These are phyloP conservation scores for Macropis europaea DNA, from an alignment of 2,888 invertebrate species.

Conservation along the genomic window DNA sequence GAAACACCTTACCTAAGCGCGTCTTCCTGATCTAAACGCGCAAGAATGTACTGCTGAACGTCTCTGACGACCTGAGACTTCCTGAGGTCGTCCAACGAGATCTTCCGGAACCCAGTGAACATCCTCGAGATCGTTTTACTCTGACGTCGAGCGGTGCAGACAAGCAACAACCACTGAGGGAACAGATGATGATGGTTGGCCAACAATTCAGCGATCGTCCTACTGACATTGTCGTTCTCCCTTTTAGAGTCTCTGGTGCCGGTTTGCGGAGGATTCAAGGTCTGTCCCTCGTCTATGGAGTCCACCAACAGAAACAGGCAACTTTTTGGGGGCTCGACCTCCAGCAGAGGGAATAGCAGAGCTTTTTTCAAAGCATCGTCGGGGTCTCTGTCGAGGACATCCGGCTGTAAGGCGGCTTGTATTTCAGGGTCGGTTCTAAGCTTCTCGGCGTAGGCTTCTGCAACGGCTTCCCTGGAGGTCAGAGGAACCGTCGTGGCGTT, in stretches of 20 bases:
- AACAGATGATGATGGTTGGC: constrained; percentile 94
- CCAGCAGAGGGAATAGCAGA: constrained; percentile 91
- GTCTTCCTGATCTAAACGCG: constrained; percentile 93
- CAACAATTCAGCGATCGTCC: constrained; percentile 90
- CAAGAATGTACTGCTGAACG: constrained; percentile 96
- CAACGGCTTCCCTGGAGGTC: constrained; percentile 84
- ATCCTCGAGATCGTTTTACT: constrained; percentile 88
- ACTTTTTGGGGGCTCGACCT: constrained; percentile 92
- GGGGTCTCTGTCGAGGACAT: constrained; percentile 91
- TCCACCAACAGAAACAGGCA: constrained; percentile 93
- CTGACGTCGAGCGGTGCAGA: constrained; percentile 93
- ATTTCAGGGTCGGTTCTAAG: constrained; percentile 90
- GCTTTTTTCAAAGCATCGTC: constrained; percentile 96
- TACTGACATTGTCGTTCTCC: constrained; percentile 78
- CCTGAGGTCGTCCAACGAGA: constrained; percentile 94
- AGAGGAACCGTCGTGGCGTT: constrained; percentile 81
- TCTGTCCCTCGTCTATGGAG: constrained; percentile 91
- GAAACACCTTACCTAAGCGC: constrained; percentile 81
- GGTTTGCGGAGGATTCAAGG: constrained; percentile 68
- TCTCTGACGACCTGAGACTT: constrained; percentile 95
- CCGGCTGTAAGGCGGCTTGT: constrained; percentile 89
- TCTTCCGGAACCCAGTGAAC: constrained; percentile 94
- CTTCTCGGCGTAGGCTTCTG: constrained; percentile 90
- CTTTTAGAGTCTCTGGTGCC: constrained; percentile 80
- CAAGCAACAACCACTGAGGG: constrained; percentile 95